These are phyloP conservation scores for Phyllopteryx taeniolatus DNA, from an alignment of 2,113 vertebrate genomes.

Conservation along the genomic window DNA sequence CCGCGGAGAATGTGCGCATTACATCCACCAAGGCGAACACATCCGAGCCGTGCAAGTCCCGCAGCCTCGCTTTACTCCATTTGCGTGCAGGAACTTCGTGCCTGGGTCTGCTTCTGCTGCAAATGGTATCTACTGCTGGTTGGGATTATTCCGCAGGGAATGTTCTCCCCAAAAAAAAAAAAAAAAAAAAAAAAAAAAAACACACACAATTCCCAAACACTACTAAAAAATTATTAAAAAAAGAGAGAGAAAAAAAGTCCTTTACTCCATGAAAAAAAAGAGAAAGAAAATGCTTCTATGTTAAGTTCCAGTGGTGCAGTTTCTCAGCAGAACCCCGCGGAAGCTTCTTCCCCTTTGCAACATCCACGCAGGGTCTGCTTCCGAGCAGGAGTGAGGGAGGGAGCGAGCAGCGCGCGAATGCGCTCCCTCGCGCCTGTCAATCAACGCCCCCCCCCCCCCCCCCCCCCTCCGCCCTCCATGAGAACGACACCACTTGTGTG, in stretches of 20 bases:
- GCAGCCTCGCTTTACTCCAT: conserved; percentile 55
- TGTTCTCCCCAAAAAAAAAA: neutral
- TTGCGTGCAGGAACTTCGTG: neutral
- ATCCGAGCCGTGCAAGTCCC: conserved; percentile 11
- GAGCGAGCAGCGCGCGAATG: conserved; percentile 40
- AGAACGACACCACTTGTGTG: neutral
- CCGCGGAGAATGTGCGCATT: conserved; percentile 66
- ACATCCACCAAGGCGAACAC: conserved; percentile 47
- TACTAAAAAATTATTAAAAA: neutral
- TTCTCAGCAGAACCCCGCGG: no score
- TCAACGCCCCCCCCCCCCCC: conserved; percentile 23
- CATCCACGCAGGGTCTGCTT: neutral
- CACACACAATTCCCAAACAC: neutral
- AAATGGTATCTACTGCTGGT: neutral
- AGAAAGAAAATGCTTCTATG: neutral
- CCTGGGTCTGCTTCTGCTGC: neutral
- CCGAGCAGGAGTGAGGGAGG: conserved; percentile 5
- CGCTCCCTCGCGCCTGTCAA: conserved; percentile 30
- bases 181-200: neutral
- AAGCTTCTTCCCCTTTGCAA: conserved; percentile 3
- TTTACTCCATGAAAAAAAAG: conserved; percentile 38
- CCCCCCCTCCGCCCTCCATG: conserved; percentile 1
- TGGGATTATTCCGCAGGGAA: conserved; percentile 27
- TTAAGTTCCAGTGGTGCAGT: neutral
- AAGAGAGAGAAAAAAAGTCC: neutral